Conservation (phyloP, 2,888 invertebrate species). For the Leptinotarsa juncta region DNA sequence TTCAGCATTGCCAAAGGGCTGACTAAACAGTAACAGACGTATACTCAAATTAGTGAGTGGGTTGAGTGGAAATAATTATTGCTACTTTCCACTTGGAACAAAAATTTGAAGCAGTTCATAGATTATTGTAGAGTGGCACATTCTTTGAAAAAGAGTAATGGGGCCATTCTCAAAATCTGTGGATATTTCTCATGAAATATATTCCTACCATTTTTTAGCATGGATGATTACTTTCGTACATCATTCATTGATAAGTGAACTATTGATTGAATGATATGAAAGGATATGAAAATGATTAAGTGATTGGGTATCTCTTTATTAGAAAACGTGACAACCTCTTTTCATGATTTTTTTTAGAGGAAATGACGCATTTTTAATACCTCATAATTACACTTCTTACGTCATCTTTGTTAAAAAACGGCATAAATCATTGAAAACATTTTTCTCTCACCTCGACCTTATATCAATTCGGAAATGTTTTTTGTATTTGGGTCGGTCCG, state of each 20-base stretch:
- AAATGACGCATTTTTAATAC: slow-evolving; percentile 46
- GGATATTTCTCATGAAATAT: not conserved
- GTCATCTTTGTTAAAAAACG: slow-evolving; percentile 30
- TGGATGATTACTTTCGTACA: not conserved
- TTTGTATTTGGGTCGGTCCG: slow-evolving; percentile 41
- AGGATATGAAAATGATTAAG: slow-evolving; percentile 6
- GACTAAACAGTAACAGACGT: not conserved
- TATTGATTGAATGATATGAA: not conserved
- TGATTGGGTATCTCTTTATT: slow-evolving; percentile 17
- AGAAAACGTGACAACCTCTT: slow-evolving; percentile 43
- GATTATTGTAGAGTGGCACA: not conserved
- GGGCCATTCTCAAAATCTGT: not conserved
- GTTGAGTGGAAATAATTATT: not conserved
- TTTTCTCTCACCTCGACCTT: not conserved
- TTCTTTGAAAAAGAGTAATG: not conserved
- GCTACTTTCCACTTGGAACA: not conserved
- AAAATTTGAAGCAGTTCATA: not conserved
- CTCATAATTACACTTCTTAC: slow-evolving; percentile 41
- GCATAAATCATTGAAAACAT: slow-evolving; percentile 39
- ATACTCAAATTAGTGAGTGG: not conserved
- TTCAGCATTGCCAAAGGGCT: no score
- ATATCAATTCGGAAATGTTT: not conserved
- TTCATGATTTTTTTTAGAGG: slow-evolving; percentile 34
- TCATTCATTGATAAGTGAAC: slow-evolving; percentile 13
- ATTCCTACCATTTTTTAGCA: slow-evolving; percentile 1